Base-by-base conservation (phyloP, 1,140 invertebrate species). In the Pseudomyrmex sp. region DNA sequence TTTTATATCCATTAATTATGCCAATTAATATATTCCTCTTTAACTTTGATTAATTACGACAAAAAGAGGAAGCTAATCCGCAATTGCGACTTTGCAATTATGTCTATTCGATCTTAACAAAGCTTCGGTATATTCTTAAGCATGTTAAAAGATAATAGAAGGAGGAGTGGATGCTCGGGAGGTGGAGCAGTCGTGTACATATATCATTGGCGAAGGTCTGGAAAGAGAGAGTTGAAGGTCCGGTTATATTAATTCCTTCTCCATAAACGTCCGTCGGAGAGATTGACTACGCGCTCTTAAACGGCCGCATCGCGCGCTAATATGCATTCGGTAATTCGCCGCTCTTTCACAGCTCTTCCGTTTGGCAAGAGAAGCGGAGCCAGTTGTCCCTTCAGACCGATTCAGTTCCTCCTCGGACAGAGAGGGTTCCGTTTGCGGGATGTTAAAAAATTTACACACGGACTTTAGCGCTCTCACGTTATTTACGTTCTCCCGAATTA, bases 251-350 rank as follows among this genome's bases (percentile, higher is more conserved):
- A 94, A 94, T 94, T 94, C 93, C 89, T 88, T 93, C 92, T 93
- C 91, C 93, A 94, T 94, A 94, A 94, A 94, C 88, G 94, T 94
- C 93, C 89, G 89, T 84, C 90, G 85, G 83, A 86, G 92, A 94
- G 94, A 94, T 94, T 94, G 93, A 94, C 93, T 94, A 94, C 93
- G 83, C 87, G 91, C 88, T 93, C 90, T 93, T 94, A 94, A 94
- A 93, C 90, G 91, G 87, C 87, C 91, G 26, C 91, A 91, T 93
- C 93, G 91, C 88, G 90, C 89, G 91, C 92, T 94, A 93, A 94
- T 94, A 92, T 92, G 88, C 91, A 93, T 93, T 93, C 87, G 91
- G 90, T 93, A 92, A 93, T 93, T 93, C 90, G 90, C 91, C 87
- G 87, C 90, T 88, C 84, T 80, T 72, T 80, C 76, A 83, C 89